Base-by-base conservation (phyloP, 1,140 invertebrate species). In the Macrotrachela quadricornifera region DNA sequence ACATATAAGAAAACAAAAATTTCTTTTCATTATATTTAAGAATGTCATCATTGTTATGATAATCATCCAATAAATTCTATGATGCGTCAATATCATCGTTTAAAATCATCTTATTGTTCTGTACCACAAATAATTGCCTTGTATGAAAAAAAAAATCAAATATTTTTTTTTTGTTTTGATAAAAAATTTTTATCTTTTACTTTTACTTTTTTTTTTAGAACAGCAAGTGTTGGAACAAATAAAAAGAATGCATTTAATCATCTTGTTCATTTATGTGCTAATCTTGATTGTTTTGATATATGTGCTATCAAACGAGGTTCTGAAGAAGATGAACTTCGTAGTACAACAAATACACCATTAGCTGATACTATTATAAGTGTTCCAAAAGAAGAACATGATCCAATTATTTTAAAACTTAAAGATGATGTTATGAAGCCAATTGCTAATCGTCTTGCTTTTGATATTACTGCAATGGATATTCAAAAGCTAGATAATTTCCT, bases 41-140 rank as follows among this genome's bases (percentile, higher is more conserved):
- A 51, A 18, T 51, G 49, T 44, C 49, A 51, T 45, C 49, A 51
- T 14, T 44, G 41, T 14, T 15, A 51, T 15, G 49, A 51, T 16
- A 44, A 30, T 1, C 49, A 51, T 45, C 49, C 49, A 15, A 44
- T 44, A 13, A 51, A 51, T 45, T 41, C 44, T 15, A 43, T 51
- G 10, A 51, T 51, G 49, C 44, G 36, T 44, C 16, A 44, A 16
- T 51, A 51, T 37, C 37, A 43, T 44, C 21, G 21, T 4, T 30
- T 30, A 30, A 30, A 30, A 30, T 30, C 21, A 30, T 30, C 21
- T 30, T 2, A 8, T 30, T 4, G 21, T 30, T 2, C 21, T 30
- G 21, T 30, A 30, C 21, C 21, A 30, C 21, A 30, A 30, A 30
- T 30, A 30, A 30, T 30, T 30, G 21, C 21, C 8, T 30, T 30